These are phyloP conservation scores for Falco concolor DNA, from an alignment of 2,797 vertebrate genomes.

Conservation along the genomic window DNA sequence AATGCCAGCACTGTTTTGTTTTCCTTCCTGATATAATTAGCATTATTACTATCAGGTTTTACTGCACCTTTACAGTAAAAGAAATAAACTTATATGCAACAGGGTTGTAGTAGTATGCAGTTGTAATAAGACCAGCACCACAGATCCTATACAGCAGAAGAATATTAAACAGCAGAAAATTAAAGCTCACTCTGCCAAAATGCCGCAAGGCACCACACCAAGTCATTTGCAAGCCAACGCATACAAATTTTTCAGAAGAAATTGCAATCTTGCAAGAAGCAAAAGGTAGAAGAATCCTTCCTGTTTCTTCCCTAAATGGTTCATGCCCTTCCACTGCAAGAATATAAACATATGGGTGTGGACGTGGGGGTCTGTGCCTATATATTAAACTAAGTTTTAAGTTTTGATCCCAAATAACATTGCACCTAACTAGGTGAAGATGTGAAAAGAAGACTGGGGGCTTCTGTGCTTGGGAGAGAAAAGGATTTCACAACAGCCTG, in stretches of 20 bases:
- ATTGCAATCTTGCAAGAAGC: background rate
- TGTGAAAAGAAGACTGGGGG: background rate
- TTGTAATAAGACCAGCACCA: background rate
- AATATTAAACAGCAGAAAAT: background rate
- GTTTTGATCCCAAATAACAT: background rate
- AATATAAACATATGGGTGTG: background rate
- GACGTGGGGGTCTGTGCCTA: background rate
- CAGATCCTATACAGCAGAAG: background rate
- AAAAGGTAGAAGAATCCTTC: background rate
- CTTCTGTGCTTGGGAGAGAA: background rate
- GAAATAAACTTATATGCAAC: background rate
- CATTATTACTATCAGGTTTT: background rate
- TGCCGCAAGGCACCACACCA: fast-evolving
- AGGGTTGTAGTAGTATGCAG: background rate
- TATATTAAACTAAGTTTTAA: background rate
- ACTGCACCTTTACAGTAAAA: background rate
- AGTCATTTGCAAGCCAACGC: background rate
- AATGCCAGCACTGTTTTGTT: background rate
- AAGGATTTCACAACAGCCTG: background rate
- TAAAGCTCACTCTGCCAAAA: background rate
- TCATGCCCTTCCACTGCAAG: background rate
- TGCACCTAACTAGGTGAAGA: background rate
- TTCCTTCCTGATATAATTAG: background rate
- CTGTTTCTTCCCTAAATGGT: background rate
- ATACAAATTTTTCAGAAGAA: background rate